Evolutionary conservation across 2,797 vertebrate genomes (phyloP).

Genomic region (Pangasius djambal): DNA sequence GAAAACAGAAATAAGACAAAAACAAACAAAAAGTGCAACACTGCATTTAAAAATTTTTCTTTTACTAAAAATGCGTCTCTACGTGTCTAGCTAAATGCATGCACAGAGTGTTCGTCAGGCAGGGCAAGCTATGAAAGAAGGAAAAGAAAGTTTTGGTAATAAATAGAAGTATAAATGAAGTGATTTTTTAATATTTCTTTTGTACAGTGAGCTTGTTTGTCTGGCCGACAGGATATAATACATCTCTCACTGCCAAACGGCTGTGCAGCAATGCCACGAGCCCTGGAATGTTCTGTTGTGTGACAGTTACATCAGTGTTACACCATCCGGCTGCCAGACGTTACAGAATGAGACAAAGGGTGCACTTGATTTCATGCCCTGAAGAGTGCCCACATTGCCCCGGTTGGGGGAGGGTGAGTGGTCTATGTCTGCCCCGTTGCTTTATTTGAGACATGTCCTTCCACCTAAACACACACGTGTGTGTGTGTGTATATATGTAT

Average conservation of each 20-base stretch:
- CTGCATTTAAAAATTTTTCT: conserved; percentile 38
- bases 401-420: not conserved
- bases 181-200: conserved; percentile 27
- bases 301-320: conserved; percentile 41
- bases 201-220: conserved; percentile 50
- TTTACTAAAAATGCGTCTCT: conserved; percentile 57
- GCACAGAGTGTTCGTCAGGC: conserved; percentile 56
- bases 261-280: conserved; percentile 27
- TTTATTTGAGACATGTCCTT: conserved; percentile 6
- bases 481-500: not conserved
- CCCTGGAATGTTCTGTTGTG: conserved; percentile 45
- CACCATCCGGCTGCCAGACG: conserved; percentile 29
- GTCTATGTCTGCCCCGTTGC: not conserved
- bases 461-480: not conserved
- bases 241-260: conserved; percentile 41
- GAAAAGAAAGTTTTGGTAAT: conserved; percentile 50
- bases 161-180: conserved; percentile 58
- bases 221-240: conserved; percentile 46
- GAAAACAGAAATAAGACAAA: conserved; percentile 32
- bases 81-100: conserved; percentile 58
- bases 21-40: conserved; percentile 38
- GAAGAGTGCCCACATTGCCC: conserved; percentile 30
- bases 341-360: conserved; percentile 35
- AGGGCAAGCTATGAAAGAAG: conserved; percentile 60
- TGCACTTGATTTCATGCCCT: conserved; percentile 42